Conservation (phyloP, 1,140 invertebrate species). For the Lamellibrachia luymesi region DNA sequence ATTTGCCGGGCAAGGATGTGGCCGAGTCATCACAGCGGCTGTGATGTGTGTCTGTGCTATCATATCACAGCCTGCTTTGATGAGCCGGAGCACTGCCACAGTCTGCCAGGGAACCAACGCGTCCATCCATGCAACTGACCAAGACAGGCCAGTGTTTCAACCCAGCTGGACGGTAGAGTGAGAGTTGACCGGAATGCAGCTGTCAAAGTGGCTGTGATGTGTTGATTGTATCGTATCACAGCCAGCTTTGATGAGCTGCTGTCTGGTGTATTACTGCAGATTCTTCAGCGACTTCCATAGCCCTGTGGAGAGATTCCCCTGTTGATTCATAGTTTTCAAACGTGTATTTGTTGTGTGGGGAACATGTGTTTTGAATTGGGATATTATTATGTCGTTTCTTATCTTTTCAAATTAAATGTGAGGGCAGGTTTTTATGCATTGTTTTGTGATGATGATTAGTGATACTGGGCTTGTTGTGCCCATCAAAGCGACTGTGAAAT, state of each 20-base stretch:
- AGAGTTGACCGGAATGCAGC: background rate
- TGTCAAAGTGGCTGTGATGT: constrained; percentile 39
- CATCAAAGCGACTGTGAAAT: constrained; percentile 23
- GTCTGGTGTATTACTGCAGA: background rate
- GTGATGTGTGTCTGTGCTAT: constrained; percentile 37
- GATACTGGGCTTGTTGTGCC: constrained; percentile 6
- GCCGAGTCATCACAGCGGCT: constrained; percentile 43
- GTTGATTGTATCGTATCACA: constrained; percentile 36
- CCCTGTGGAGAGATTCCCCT: background rate
- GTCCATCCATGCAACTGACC: background rate
- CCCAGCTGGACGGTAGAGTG: background rate
- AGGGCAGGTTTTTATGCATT: background rate
- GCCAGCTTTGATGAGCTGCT: constrained; percentile 37
- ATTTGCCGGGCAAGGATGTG: background rate
- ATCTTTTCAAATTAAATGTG: background rate
- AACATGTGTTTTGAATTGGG: too few species aligned
- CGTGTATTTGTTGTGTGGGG: background rate
- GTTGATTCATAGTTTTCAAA: background rate
- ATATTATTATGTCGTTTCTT: too few species aligned
- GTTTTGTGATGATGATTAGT: background rate
- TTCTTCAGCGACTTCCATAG: background rate
- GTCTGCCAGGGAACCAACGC: background rate
- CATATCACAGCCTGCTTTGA: constrained; percentile 39
- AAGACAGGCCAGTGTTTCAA: constrained; percentile 23
- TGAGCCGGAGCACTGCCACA: constrained; percentile 9